Percentiles rank a stretch among this genome's conserved stretches.
phyloP scores from a whole-genome alignment of 2,888 invertebrate genomes.

The Trachelus troglodyta region DNA sequence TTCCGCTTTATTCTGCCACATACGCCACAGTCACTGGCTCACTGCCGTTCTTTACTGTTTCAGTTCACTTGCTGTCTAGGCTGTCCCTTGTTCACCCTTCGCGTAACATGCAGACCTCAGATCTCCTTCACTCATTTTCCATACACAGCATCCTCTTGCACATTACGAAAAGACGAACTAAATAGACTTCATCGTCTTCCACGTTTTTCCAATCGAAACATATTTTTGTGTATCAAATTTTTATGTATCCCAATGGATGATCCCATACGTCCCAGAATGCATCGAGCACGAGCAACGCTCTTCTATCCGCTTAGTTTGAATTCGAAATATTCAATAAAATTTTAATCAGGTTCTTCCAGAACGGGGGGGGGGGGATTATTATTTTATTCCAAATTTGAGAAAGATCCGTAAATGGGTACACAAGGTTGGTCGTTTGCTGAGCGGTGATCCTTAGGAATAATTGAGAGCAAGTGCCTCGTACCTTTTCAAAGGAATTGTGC shows the following conservation, averaged over 20 bases:
- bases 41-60: conserved; percentile 24
- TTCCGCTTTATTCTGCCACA: conserved; percentile 50
- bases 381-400: neutral
- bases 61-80: conserved; percentile 26
- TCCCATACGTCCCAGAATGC: neutral
- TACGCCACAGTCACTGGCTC: conserved; percentile 20
- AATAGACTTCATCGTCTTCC: neutral
- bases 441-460: neutral
- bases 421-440: neutral
- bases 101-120: neutral
- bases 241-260: too few relatives aligned
- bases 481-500: neutral
- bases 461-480: neutral
- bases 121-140: neutral
- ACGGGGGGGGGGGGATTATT: neutral
- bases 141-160: neutral
- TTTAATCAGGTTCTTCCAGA: neutral
- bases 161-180: neutral
- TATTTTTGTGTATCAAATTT: conserved; percentile 25
- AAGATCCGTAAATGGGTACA: neutral
- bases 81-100: conserved; percentile 6
- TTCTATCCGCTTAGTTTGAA: neutral
- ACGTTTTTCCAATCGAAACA: conserved; percentile 39
- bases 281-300: neutral
- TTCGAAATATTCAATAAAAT: neutral